Conservation (phyloP, 2,113 vertebrate genomes). For the Microtus oregoni region DNA sequence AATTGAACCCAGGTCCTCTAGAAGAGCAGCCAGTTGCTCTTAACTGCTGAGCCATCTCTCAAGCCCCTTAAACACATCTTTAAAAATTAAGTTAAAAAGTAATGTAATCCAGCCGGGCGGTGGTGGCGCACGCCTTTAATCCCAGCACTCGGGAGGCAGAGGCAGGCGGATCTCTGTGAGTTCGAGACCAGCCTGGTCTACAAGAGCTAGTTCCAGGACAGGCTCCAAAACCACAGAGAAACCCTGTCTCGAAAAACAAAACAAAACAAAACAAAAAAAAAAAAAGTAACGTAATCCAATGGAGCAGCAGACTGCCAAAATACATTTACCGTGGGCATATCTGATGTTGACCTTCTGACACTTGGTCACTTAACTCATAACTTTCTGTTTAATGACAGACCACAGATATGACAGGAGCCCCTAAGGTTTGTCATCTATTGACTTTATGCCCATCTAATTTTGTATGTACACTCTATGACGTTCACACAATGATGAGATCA, state of each 20-base stretch:
- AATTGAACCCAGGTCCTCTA: background rate
- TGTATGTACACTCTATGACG: background rate
- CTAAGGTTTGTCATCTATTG: background rate
- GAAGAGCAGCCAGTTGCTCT: background rate
- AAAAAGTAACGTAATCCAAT: too few species aligned
- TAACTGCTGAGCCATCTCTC: background rate
- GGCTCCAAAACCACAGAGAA: too few species aligned
- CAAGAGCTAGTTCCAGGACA: too few species aligned
- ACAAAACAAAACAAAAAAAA: too few species aligned
- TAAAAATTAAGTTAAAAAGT: background rate
- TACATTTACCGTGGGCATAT: background rate
- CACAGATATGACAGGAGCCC: background rate
- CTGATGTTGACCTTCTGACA: background rate
- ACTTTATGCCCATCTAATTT: background rate
- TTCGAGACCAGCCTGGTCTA: too few species aligned
- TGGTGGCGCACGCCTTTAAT: too few species aligned
- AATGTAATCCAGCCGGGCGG: too few species aligned
- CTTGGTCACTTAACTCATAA: background rate
- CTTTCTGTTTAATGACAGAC: background rate
- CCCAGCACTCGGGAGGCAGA: too few species aligned
- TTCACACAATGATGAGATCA: background rate
- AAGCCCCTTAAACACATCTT: background rate
- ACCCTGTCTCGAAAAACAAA: too few species aligned
- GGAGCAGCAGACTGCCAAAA: background rate
- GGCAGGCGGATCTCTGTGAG: too few species aligned